Evolutionary conservation across 2,797 vertebrate species (phyloP).

Genomic region (Rhinella marina): DNA sequence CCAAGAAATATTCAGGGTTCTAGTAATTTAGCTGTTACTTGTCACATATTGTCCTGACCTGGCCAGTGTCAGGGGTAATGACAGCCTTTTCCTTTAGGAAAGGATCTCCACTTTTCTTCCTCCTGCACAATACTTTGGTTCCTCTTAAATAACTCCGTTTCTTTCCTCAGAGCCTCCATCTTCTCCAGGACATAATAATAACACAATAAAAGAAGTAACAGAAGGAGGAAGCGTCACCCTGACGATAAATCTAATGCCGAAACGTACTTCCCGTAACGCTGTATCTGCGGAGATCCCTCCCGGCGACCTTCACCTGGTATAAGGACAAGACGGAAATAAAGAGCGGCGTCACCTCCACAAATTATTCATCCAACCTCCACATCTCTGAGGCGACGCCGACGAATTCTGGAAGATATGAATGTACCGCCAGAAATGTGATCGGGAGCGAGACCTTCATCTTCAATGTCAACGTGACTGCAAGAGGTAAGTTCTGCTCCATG

Average conservation of each 20-base stretch:
- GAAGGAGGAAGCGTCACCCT: neutral
- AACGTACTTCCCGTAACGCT: neutral
- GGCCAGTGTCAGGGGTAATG: too few species aligned
- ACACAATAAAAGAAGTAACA: neutral
- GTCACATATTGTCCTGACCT: too few species aligned
- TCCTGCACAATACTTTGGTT: too few species aligned
- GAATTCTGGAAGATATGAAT: constrained; percentile 23
- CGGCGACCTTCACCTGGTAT: constrained; percentile 31
- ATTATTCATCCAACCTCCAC: neutral
- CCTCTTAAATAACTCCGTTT: too few species aligned
- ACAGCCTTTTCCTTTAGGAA: too few species aligned
- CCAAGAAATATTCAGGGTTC: too few species aligned
- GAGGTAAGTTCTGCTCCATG: neutral
- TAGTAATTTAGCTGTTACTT: too few species aligned
- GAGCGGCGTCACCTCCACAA: neutral
- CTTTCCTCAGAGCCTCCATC: neutral
- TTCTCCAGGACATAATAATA: neutral
- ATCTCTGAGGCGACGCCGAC: neutral
- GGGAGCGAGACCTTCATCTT: constrained; percentile 12
- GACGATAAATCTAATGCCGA: neutral
- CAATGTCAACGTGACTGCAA: neutral
- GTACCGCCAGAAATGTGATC: neutral
- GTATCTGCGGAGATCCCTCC: neutral
- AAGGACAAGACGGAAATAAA: neutral
- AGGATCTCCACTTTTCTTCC: too few species aligned